Percentiles rank a stretch among this genome's conserved stretches.
Evolutionary conservation across 2,113 vertebrate species (phyloP).

Genomic region (Loxodonta africana): DNA sequence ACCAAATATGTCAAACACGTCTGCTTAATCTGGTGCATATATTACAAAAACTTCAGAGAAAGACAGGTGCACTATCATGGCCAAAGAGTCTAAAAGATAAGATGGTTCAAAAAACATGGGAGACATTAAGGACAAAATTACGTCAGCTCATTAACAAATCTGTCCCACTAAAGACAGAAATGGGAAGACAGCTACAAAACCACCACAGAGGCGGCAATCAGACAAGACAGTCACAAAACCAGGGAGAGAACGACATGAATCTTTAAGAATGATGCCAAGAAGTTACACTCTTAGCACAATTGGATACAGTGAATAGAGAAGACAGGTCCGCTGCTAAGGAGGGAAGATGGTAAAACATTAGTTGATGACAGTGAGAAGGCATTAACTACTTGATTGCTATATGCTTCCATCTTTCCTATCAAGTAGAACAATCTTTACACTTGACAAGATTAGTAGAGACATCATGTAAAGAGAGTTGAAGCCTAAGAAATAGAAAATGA

Average conservation of each 20-base stretch:
- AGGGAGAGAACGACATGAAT: neutral
- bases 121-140: slow-evolving; percentile 4
- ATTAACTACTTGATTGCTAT: neutral
- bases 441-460: slow-evolving; percentile 22
- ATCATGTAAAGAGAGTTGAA: neutral
- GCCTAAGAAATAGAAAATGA: neutral
- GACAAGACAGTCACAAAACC: neutral
- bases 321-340: neutral
- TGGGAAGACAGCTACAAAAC: neutral
- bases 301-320: neutral
- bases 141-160: neutral
- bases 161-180: neutral
- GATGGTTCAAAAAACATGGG: neutral
- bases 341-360: neutral
- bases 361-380: neutral
- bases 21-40: neutral
- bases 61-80: neutral
- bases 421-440: neutral
- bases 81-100: slow-evolving; percentile 32
- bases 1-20: neutral
- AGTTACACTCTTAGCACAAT: neutral
- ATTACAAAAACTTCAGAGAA: slow-evolving; percentile 23
- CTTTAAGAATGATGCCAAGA: neutral
- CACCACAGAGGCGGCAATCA: neutral
- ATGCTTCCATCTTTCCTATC: neutral